A percentile compares a stretch with the other conserved stretches of the same genome.
These are phyloP conservation scores for Tenthredo livida DNA, from an alignment of 2,888 invertebrate species.

Conservation along the genomic window DNA sequence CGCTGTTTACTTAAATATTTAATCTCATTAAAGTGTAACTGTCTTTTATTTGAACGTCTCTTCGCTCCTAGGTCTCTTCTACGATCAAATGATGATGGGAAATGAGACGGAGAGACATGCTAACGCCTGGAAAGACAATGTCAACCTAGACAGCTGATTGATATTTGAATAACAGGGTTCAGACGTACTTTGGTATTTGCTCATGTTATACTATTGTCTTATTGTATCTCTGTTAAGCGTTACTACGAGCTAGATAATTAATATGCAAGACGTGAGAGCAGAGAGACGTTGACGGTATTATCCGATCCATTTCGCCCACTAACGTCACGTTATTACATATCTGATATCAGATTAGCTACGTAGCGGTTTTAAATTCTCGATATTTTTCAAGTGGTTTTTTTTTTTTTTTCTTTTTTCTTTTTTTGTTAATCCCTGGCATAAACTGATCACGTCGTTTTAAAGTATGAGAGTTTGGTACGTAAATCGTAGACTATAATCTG, in stretches of 20 bases:
- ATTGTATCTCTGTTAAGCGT: neutral
- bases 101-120: neutral
- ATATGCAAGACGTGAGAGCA: neutral
- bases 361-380: neutral
- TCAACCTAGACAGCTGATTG: constrained; percentile 48
- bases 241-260: constrained; percentile 11
- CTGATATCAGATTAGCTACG: neutral
- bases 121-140: neutral
- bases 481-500: neutral
- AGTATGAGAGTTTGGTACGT: neutral
- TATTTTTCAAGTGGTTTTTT: neutral
- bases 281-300: constrained; percentile 4
- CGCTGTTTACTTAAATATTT: neutral
- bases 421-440: neutral
- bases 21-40: neutral
- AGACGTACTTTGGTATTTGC: constrained; percentile 44
- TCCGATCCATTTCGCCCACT: constrained; percentile 3
- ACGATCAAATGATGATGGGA: neutral
- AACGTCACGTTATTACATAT: neutral
- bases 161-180: constrained; percentile 45
- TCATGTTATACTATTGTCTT: constrained; percentile 5
- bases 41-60: neutral
- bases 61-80: neutral
- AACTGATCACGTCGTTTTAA: neutral
- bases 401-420: neutral